Evolutionary conservation across 2,888 invertebrate species (phyloP).

Genomic region (Lochmaea crataegi): DNA sequence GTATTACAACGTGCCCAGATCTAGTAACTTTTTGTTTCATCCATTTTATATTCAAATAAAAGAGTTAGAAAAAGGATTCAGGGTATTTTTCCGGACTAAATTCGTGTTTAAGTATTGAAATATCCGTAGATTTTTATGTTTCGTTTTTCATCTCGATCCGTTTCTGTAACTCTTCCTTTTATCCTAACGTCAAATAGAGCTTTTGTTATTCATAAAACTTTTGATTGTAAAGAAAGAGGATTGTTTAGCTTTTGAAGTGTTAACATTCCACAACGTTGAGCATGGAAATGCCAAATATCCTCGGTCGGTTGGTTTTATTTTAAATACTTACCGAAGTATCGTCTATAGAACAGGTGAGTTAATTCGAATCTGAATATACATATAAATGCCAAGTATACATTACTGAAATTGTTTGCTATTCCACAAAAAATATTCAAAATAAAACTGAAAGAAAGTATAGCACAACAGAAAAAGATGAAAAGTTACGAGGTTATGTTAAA

Average conservation of each 20-base stretch:
- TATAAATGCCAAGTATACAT: neutral
- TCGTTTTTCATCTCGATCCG: too few species aligned
- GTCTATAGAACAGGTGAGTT: neutral
- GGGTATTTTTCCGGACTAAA: too few species aligned
- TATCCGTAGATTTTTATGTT: neutral
- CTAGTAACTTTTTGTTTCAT: too few species aligned
- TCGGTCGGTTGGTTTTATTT: neutral
- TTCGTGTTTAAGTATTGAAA: too few species aligned
- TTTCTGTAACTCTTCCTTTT: constrained; percentile 7
- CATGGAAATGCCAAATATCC: constrained; percentile 12
- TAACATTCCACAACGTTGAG: constrained; percentile 14
- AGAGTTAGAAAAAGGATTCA: too few species aligned
- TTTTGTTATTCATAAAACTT: constrained; percentile 20
- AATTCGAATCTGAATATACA: neutral
- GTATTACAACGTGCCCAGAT: too few species aligned
- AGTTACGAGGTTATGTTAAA: too few species aligned
- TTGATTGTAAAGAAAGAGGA: constrained; percentile 18
- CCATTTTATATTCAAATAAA: too few species aligned
- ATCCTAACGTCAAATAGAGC: constrained; percentile 1
- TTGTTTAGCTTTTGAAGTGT: constrained; percentile 25
- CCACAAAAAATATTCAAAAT: neutral
- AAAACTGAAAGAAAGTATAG: too few species aligned
- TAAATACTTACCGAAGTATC: neutral
- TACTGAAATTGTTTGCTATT: too few species aligned
- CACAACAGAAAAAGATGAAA: too few species aligned